These are phyloP conservation scores for Epistrophe eligans DNA, from an alignment of 2,888 invertebrate genomes.

Conservation along the genomic window DNA sequence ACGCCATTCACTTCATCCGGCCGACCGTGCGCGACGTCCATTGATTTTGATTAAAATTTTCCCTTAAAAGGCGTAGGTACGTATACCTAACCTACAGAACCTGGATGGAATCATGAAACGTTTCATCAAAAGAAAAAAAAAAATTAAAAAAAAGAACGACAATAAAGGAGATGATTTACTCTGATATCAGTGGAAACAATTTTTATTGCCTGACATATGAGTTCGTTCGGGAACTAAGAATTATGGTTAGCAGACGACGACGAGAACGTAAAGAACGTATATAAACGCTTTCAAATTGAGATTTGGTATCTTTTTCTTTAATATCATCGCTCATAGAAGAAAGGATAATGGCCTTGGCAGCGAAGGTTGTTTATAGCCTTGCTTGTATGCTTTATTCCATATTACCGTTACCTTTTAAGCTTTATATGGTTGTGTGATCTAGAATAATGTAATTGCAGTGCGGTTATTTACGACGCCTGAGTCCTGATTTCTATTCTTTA, in stretches of 20 bases:
- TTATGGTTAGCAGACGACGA: slow-evolving; percentile 51
- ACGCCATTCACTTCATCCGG: slow-evolving; percentile 48
- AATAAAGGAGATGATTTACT: slow-evolving; percentile 63
- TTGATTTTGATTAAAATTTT: slow-evolving; percentile 69
- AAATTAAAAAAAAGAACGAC: slow-evolving; percentile 3
- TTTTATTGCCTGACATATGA: slow-evolving; percentile 72
- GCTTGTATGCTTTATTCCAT: slow-evolving; percentile 12
- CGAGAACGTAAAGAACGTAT: slow-evolving; percentile 18
- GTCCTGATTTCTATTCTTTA: slow-evolving; percentile 31
- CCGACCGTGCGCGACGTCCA: slow-evolving; percentile 18
- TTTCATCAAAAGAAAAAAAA: slow-evolving; percentile 10
- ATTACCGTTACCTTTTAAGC: slow-evolving; percentile 28
- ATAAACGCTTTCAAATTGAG: slow-evolving; percentile 67
- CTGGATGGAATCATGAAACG: slow-evolving; percentile 11
- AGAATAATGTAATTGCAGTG: slow-evolving; percentile 63
- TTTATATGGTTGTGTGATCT: background rate
- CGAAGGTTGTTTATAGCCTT: slow-evolving; percentile 54
- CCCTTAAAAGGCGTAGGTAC: slow-evolving; percentile 21
- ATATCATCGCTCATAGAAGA: slow-evolving; percentile 54
- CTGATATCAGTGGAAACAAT: slow-evolving; percentile 58
- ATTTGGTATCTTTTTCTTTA: slow-evolving; percentile 66
- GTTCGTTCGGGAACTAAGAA: slow-evolving; percentile 43
- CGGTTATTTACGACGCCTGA: slow-evolving; percentile 61
- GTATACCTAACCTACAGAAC: background rate
- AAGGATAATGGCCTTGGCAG: slow-evolving; percentile 61